Evolutionary conservation across 2,113 vertebrate genomes (phyloP).

Genomic region (Tor tambroides): DNA sequence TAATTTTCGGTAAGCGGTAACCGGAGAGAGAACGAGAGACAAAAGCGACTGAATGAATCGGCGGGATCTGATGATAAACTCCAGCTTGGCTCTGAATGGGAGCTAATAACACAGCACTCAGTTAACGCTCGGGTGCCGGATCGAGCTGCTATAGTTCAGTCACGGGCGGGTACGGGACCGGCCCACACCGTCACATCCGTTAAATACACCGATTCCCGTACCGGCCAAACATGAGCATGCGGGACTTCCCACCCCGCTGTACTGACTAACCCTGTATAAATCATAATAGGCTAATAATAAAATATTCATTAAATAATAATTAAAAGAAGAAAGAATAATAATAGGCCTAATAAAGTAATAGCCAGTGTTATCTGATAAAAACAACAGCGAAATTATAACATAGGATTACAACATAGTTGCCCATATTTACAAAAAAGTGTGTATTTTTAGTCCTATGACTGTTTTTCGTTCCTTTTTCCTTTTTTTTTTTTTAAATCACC

Average conservation of each 20-base stretch:
- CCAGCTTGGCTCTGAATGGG: conserved; percentile 13
- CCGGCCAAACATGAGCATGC: not conserved
- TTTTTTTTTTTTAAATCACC: too few relatives aligned
- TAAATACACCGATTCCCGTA: conserved; percentile 32
- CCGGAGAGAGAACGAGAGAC: conserved; percentile 36
- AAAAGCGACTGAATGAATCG: conserved; percentile 51
- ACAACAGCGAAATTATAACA: too few relatives aligned
- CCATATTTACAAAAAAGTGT: too few relatives aligned
- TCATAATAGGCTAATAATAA: not conserved
- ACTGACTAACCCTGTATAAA: not conserved
- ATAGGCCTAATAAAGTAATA: too few relatives aligned
- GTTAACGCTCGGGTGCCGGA: not conserved
- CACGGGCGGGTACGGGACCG: conserved; percentile 32
- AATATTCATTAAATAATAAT: not conserved
- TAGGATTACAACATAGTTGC: too few relatives aligned
- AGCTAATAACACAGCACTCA: not conserved
- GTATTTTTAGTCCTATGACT: too few relatives aligned
- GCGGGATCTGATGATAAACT: not conserved
- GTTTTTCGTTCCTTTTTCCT: too few relatives aligned
- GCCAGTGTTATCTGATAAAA: too few relatives aligned
- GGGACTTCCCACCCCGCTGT: not conserved
- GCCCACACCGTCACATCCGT: conserved; percentile 44
- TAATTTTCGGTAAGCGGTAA: conserved; percentile 61
- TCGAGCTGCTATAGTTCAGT: conserved; percentile 5
- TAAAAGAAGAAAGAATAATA: not conserved